Percentiles rank a stretch among this genome's conserved stretches.
These are phyloP conservation scores for Macropus fuliginosus DNA, from an alignment of 2,797 vertebrate genomes.

Conservation along the genomic window DNA sequence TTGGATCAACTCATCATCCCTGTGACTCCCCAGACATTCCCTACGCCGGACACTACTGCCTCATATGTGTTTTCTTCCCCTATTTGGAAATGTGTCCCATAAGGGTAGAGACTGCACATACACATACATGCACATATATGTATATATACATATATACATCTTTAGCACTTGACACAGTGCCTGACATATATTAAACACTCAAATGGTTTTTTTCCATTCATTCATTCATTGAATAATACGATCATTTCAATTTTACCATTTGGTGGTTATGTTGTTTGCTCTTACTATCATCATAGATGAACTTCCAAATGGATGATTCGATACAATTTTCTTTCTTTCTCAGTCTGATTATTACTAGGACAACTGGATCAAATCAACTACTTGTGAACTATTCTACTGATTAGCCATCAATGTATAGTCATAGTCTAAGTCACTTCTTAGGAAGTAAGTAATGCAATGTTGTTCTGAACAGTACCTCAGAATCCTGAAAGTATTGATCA, in stretches of 20 bases:
- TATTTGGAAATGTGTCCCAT: neutral
- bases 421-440: neutral
- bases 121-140: neutral
- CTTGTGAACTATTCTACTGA: neutral
- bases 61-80: neutral
- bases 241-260: neutral
- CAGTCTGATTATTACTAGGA: neutral
- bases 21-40: neutral
- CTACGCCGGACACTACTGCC: neutral
- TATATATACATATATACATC: neutral
- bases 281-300: neutral
- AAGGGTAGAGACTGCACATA: neutral
- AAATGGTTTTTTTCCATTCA: neutral
- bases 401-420: neutral
- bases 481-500: neutral
- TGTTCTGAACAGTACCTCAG: neutral
- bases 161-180: neutral
- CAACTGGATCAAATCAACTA: neutral
- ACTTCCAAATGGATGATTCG: neutral
- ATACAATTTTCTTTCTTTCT: neutral
- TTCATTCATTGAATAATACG: neutral
- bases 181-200: neutral
- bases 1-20: neutral
- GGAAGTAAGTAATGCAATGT: slow-evolving; percentile 3
- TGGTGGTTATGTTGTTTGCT: neutral